Evolutionary conservation across 1,140 invertebrate species (phyloP).

Genomic region (Paramacrobiotus metropolitanus): DNA sequence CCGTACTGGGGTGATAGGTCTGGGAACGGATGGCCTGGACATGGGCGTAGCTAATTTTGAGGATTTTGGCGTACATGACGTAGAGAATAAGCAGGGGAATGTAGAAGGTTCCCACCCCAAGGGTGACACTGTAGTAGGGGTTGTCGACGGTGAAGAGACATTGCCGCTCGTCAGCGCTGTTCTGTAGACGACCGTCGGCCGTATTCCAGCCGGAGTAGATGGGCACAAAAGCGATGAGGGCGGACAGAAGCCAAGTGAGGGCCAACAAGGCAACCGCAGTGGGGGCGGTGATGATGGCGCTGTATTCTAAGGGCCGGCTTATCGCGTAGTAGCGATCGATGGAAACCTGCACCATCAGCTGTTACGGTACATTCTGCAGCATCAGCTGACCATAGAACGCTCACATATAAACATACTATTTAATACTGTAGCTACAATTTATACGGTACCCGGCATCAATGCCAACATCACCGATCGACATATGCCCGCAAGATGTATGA

Average conservation of each 20-base stretch:
- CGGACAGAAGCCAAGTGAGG: slow-evolving; percentile 69
- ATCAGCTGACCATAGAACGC: too few species aligned
- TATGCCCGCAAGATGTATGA: too few species aligned
- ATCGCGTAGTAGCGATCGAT: slow-evolving; percentile 72
- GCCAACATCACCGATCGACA: too few species aligned
- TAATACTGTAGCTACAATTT: too few species aligned
- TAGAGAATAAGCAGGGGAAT: not conserved
- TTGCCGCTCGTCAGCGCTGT: not conserved
- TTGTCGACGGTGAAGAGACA: not conserved
- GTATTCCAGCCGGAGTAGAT: slow-evolving; percentile 83
- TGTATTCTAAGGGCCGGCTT: slow-evolving; percentile 62
- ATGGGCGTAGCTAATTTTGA: not conserved
- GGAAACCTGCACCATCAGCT: not conserved
- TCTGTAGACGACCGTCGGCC: slow-evolving; percentile 31
- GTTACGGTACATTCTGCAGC: too few species aligned
- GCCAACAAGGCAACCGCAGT: slow-evolving; percentile 70
- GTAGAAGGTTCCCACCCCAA: slow-evolving; percentile 2
- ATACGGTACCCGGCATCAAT: too few species aligned
- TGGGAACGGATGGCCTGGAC: not conserved
- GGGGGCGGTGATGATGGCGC: slow-evolving; percentile 60
- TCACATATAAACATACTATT: too few species aligned
- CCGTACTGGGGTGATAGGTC: not conserved
- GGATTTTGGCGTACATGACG: slow-evolving; percentile 1
- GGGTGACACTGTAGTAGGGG: not conserved
- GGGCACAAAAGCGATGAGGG: slow-evolving; percentile 74